Evolutionary conservation across 1,140 invertebrate species (phyloP), one percentile per base, ranked within the genome.

Genomic region (Odontomachus brunneus): DNA sequence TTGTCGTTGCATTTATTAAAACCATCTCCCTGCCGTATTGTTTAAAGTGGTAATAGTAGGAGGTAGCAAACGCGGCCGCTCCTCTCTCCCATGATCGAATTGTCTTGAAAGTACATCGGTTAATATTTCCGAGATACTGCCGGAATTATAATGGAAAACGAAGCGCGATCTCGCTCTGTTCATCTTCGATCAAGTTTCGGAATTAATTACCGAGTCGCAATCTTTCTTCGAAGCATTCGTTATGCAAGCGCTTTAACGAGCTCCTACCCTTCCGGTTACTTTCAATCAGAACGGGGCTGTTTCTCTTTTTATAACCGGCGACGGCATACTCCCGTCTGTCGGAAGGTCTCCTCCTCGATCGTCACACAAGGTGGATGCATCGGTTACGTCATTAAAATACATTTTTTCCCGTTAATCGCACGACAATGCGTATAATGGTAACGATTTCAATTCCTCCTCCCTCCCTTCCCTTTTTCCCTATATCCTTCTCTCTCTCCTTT

Each of bases 221-320:
- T 65, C 57, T 82, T 82, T 82, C 80, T 75, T 62, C 83, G 75
- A 73, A 76, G 84, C 83, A 78, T 84, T 87, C 83, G 83, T 84
- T 87, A 87, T 87, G 83, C 85, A 73, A 44, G 78, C 59, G 76
- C 69, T 82, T 78, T 87, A 87, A 87, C 85, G 85, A 87, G 85
- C 73, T 87, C 33, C 80, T 74, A 75, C 63, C 83, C 75, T 65
- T 44, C 76, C 76, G 76, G 75, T 73, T 78, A 82, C 83, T 82
- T 80, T 78, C 83, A 78, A 82, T 82, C 80, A 72, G 78, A 72
- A 19, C 7, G 29, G 9, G 60, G 38, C 62, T 29, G 33, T 75
- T 22, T 74, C 5, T 53, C 48, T 74, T 82, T 82, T 75, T 60
- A 74, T 49, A 44, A n/a, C 69, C 33, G n/a, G 19, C 55, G 44